These are phyloP conservation scores for Propithecus coquereli DNA, from an alignment of 2,113 vertebrate genomes.

Conservation along the genomic window DNA sequence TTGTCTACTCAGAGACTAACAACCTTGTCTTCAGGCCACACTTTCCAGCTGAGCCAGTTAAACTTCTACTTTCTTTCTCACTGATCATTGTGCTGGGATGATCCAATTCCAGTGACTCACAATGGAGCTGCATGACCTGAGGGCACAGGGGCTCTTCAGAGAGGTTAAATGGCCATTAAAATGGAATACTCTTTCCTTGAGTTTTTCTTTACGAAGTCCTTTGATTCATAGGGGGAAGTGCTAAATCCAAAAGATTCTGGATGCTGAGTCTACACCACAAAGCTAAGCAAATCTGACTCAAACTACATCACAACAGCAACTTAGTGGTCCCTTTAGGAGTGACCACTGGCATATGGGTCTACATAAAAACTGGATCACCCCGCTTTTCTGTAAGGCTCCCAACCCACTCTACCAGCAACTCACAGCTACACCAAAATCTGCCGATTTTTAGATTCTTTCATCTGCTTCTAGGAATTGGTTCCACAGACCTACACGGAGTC, in stretches of 20 bases:
- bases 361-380: no score
- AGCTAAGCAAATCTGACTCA: not conserved
- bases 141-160: not conserved
- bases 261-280: not conserved
- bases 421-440: not conserved
- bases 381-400: not conserved
- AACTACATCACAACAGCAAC: not conserved
- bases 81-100: not conserved
- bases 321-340: no score
- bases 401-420: not conserved
- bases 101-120: not conserved
- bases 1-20: not conserved
- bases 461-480: not conserved
- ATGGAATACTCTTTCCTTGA: not conserved
- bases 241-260: not conserved
- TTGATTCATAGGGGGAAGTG: not conserved
- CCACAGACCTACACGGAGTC: not conserved
- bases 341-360: not conserved
- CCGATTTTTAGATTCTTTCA: not conserved
- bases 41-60: not conserved
- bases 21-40: not conserved
- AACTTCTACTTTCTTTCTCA: not conserved
- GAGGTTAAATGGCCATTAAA: not conserved
- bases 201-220: not conserved
- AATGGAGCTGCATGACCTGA: not conserved